These are phyloP conservation scores for Siphlonurus alternatus DNA, from an alignment of 2,888 invertebrate genomes.

Conservation along the genomic window DNA sequence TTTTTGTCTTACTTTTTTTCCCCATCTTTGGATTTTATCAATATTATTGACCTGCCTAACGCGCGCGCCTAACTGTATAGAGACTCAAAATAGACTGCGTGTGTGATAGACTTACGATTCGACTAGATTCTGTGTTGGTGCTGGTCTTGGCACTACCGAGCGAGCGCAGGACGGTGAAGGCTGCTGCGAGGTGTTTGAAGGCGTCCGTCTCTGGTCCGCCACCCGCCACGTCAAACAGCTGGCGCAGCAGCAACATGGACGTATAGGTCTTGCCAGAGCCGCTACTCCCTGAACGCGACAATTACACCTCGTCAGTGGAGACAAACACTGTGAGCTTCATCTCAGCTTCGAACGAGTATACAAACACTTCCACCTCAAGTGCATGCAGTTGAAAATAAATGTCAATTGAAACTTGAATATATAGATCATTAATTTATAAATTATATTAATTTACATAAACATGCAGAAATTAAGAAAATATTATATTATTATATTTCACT, in stretches of 20 bases:
- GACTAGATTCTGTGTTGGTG: constrained; percentile 80
- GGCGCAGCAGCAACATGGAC: constrained; percentile 75
- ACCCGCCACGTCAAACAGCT: constrained; percentile 84
- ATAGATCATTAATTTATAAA: background rate
- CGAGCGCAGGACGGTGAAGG: constrained; percentile 83
- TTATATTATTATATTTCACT: background rate
- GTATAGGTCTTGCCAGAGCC: constrained; percentile 91
- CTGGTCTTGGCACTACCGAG: constrained; percentile 82
- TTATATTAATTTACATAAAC: background rate
- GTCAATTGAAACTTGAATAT: background rate
- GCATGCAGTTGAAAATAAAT: no score
- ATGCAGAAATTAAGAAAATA: background rate
- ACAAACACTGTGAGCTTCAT: no score
- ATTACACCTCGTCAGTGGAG: background rate
- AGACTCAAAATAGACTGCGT: no score
- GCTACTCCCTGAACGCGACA: constrained; percentile 46
- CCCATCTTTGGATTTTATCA: no score
- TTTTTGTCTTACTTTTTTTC: background rate
- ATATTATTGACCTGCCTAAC: background rate
- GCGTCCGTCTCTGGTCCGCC: constrained; percentile 92
- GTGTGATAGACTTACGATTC: constrained; percentile 48
- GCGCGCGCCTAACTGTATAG: no score
- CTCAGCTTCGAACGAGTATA: no score
- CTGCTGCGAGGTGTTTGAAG: constrained; percentile 88
- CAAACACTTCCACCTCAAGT: no score